Evolutionary conservation across 2,113 vertebrate species (phyloP).

Genomic region (Anolis sagrei): DNA sequence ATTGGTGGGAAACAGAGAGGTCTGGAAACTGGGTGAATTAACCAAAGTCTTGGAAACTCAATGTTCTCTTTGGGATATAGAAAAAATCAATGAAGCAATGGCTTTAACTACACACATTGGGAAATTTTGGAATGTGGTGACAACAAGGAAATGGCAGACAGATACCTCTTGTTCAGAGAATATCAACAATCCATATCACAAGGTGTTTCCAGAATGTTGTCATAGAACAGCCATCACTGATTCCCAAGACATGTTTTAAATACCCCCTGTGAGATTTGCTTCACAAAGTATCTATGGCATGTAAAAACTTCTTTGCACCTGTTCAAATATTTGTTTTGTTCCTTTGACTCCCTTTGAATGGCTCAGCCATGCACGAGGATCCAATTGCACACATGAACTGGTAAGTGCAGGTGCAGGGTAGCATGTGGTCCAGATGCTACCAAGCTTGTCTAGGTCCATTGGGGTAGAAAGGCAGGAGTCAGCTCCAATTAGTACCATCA

Average conservation of each 20-base stretch:
- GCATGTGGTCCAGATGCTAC: not conserved
- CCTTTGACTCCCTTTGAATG: conserved; percentile 9
- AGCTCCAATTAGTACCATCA: not conserved
- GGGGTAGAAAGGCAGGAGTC: not conserved
- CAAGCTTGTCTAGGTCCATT: not conserved
- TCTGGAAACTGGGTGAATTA: not conserved
- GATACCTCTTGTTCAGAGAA: not conserved
- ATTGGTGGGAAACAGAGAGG: not conserved
- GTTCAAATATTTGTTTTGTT: conserved; percentile 35
- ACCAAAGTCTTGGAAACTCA: not conserved
- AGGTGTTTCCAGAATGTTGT: not conserved
- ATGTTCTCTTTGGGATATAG: not conserved
- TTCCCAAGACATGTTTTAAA: conserved; percentile 1
- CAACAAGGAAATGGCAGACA: not conserved
- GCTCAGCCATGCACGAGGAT: conserved; percentile 14
- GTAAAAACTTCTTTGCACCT: conserved; percentile 22
- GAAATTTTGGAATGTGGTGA: not conserved
- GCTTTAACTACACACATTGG: not conserved
- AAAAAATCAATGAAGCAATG: too few relatives aligned
- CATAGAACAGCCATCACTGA: not conserved
- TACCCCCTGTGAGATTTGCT: not conserved
- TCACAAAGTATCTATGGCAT: conserved; percentile 15
- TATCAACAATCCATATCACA: not conserved
- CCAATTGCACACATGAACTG: conserved; percentile 25
- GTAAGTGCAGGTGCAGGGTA: not conserved